Base-by-base conservation (phyloP, 2,797 vertebrate genomes). In the Sparus aurata region DNA sequence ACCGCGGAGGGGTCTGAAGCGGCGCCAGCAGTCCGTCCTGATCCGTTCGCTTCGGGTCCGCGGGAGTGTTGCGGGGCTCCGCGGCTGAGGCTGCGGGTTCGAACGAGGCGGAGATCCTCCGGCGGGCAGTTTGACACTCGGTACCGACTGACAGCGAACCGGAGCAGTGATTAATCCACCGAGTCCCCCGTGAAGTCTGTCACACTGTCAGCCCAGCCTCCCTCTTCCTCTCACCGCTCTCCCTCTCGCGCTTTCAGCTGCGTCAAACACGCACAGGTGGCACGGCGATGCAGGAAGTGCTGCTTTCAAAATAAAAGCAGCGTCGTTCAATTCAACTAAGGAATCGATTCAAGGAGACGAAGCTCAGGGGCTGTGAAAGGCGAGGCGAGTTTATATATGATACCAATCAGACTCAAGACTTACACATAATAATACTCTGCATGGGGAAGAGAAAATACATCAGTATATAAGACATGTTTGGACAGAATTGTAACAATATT, bases 141-240 rank as follows among this genome's bases (percentile, higher is more conserved):
- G 58, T 49, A 46, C 69, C 30, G 52, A 61, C 38, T 27, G 59
- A 85, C 68, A 43, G 74, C 20, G 11, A 55, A 55, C 43, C 77
- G 45, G 67, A 18, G 18, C 43, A 3, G 27, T 23, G 77, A 55
- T 83, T 30, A 75, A 38, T 55, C 80, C 74, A 67, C 1, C 0
- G 53, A 72, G 64, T 75, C 71, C 71, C 71, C 83, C 8, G 78
- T 23, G 82, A 12, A 67, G 84, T 79, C 58, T 87, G 84, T 81
- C 87, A 85, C 86, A 68, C 83, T 79, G 89, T 84, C 80, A 86
- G 85, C 82, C 77, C 86, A 50, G 11, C 77, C 83, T 69, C 83
- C 60, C 85, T 71, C 87, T 67, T 34, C 47, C 62, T 82, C 67
- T 41, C 66, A 54, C 38, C 53, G 20, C 82, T 54, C 69, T 53